Evolutionary conservation across 2,797 vertebrate species (phyloP).

Genomic region (Avahi laniger): DNA sequence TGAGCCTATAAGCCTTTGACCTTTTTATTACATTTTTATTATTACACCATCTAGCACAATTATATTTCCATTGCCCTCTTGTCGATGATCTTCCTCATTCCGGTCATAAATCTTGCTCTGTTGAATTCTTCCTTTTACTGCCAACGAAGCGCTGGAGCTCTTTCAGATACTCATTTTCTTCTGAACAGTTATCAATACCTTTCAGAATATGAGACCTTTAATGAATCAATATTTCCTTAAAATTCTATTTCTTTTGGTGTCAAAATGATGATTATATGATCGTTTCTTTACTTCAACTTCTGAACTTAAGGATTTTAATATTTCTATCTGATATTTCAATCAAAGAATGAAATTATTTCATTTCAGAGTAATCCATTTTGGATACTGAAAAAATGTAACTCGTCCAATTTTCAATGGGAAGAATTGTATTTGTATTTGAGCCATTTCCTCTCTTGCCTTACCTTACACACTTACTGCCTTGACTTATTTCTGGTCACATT

Average conservation of each 20-base stretch:
- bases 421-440: constrained; percentile 17
- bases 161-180: constrained; percentile 36
- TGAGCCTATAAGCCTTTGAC: constrained; percentile 56
- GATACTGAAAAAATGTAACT: neutral
- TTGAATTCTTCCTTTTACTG: constrained; percentile 10
- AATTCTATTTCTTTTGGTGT: constrained; percentile 34
- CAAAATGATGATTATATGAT: constrained; percentile 24
- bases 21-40: constrained; percentile 59
- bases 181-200: constrained; percentile 22
- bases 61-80: constrained; percentile 55
- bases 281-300: neutral
- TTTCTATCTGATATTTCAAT: constrained; percentile 1
- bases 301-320: constrained; percentile 1
- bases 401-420: neutral
- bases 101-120: constrained; percentile 45
- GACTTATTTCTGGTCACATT: neutral
- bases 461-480: neutral
- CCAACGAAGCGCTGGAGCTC: neutral
- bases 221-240: constrained; percentile 33
- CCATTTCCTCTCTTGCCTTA: neutral
- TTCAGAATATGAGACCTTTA: neutral
- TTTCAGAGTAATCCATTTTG: neutral
- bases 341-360: constrained; percentile 37
- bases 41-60: constrained; percentile 56
- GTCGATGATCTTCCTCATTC: neutral